A percentile compares a stretch with the other conserved stretches of the same genome.
phyloP scores from a whole-genome alignment of 2,113 vertebrate species.

The Talpa occidentalis region DNA sequence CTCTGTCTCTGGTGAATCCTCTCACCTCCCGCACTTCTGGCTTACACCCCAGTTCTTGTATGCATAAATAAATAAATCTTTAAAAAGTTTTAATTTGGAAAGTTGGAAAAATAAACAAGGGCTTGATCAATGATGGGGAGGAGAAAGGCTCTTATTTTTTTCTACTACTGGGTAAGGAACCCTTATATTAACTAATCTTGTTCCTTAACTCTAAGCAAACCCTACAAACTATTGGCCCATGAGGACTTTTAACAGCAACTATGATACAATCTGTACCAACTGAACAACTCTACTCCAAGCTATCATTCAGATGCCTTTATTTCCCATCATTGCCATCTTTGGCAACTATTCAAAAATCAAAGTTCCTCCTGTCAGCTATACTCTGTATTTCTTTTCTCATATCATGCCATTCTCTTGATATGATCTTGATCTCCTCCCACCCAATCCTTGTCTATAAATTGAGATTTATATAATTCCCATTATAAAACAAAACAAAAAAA shows the following conservation, averaged over 20 bases:
- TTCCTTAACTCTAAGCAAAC: slow-evolving; percentile 35
- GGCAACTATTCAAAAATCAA: slow-evolving; percentile 2
- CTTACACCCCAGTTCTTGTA: too few relatives aligned
- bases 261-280: background rate
- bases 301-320: background rate
- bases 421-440: background rate
- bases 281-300: slow-evolving; percentile 35
- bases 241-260: background rate
- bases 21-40: too few relatives aligned
- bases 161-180: slow-evolving; percentile 5
- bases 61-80: too few relatives aligned
- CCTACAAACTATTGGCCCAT: background rate
- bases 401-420: background rate
- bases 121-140: background rate
- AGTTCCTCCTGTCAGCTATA: background rate
- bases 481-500: too few relatives aligned
- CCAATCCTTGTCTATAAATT: slow-evolving; percentile 4
- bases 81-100: slow-evolving; percentile 42
- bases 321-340: slow-evolving; percentile 8
- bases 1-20: too few relatives aligned
- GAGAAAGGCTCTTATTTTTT: background rate
- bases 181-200: background rate
- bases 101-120: slow-evolving; percentile 31
- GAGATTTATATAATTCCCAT: background rate
- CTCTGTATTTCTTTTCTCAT: background rate